phyloP scores from a whole-genome alignment of 2,113 vertebrate genomes.

The Ceratotherium simum region DNA sequence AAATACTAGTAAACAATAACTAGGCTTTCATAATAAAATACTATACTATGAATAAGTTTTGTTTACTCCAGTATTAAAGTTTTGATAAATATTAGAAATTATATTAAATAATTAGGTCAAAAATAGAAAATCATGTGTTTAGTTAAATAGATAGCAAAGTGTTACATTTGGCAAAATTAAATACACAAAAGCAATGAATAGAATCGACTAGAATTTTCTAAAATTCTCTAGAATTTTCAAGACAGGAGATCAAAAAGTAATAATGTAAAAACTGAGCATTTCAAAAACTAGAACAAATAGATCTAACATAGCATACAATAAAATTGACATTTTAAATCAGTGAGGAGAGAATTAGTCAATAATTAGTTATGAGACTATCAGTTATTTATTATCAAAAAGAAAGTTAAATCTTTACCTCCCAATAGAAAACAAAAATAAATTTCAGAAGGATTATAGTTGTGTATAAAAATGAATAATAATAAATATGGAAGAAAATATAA shows the following conservation, averaged over 20 bases:
- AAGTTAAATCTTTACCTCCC: neutral
- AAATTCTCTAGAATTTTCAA: constrained; percentile 21
- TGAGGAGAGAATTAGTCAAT: neutral
- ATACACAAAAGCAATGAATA: neutral
- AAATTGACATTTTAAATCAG: neutral
- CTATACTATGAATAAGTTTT: neutral
- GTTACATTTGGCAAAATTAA: neutral
- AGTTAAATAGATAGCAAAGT: neutral
- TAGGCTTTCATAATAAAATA: neutral
- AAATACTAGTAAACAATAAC: neutral
- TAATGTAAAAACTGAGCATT: neutral
- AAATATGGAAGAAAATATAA: neutral
- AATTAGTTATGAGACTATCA: neutral
- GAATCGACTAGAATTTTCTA: neutral
- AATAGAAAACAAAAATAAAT: neutral
- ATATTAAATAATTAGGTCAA: neutral
- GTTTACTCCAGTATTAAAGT: neutral
- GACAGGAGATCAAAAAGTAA: neutral
- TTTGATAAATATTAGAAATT: neutral
- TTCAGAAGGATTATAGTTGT: neutral
- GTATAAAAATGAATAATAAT: neutral
- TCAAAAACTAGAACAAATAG: neutral
- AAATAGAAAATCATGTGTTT: neutral
- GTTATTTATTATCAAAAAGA: neutral
- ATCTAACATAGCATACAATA: neutral